Conservation (phyloP, 2,888 invertebrate species). For the Dolichomitus sp. region DNA sequence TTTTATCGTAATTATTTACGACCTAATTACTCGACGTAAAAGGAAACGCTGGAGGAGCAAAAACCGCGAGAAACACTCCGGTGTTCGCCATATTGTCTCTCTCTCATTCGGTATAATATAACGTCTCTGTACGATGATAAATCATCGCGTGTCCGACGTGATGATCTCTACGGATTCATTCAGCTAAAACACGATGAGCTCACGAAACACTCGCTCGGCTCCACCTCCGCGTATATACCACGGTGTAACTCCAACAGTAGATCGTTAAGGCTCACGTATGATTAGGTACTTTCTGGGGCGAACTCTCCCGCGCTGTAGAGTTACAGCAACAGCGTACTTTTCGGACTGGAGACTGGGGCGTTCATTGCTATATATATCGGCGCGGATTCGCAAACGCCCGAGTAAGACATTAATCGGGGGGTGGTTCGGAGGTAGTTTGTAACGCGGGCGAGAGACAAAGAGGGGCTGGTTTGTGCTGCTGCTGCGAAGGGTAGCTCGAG, state of each 20-base stretch:
- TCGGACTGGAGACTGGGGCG: constrained; percentile 26
- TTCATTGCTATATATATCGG: background rate
- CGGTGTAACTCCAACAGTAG: constrained; percentile 46
- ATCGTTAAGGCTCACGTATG: constrained; percentile 71
- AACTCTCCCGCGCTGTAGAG: constrained; percentile 24
- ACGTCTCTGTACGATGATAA: constrained; percentile 52
- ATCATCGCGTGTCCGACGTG: constrained; percentile 60
- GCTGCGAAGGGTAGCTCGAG: constrained; percentile 71
- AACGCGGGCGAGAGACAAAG: constrained; percentile 71
- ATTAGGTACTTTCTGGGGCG: constrained; percentile 65
- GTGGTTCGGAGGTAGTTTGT: constrained; percentile 80
- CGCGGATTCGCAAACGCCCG: constrained; percentile 68
- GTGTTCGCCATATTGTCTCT: background rate
- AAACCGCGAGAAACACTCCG: background rate
- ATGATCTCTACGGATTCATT: constrained; percentile 62
- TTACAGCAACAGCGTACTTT: constrained; percentile 39
- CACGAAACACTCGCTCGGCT: constrained; percentile 39
- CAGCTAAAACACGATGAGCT: constrained; percentile 39
- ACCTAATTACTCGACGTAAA: constrained; percentile 79
- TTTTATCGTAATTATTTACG: constrained; percentile 85
- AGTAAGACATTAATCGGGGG: constrained; percentile 84
- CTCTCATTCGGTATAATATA: constrained; percentile 23
- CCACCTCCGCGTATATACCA: constrained; percentile 4
- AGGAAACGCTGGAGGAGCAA: constrained; percentile 3
- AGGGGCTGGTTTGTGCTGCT: constrained; percentile 54